Evolutionary conservation across 2,888 invertebrate species (phyloP).

Genomic region (Pediacus dermestoides): DNA sequence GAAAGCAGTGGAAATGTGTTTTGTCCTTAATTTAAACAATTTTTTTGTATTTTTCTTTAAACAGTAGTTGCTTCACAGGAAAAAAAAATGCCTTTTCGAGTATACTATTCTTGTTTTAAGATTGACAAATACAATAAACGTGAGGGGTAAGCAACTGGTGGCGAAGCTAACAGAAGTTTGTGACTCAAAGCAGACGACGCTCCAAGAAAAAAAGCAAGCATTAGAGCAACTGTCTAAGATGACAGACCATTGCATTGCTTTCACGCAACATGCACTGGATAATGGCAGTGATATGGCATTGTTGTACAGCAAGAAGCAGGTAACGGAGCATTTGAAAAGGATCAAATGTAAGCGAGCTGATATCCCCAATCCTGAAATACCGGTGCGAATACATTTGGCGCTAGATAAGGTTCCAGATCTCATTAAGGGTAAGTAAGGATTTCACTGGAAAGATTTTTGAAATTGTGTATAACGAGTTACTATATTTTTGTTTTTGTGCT

Average conservation of each 20-base stretch:
- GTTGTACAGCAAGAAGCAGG: conserved; percentile 75
- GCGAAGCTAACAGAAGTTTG: conserved; percentile 78
- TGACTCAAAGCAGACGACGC: conserved; percentile 71
- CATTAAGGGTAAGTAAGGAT: conserved; percentile 59
- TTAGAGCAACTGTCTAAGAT: conserved; percentile 76
- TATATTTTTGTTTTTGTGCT: too few species aligned
- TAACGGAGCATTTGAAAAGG: conserved; percentile 71
- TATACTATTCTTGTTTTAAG: conserved; percentile 43
- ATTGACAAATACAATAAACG: conserved; percentile 77
- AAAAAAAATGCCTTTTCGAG: not conserved
- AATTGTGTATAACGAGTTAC: too few species aligned
- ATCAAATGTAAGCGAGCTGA: conserved; percentile 80
- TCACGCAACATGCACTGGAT: conserved; percentile 74
- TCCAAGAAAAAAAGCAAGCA: conserved; percentile 81
- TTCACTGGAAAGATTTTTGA: conserved; percentile 3
- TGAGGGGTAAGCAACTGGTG: conserved; percentile 77
- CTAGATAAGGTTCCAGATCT: conserved; percentile 79
- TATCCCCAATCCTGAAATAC: conserved; percentile 86
- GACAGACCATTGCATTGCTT: conserved; percentile 85
- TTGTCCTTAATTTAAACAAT: too few species aligned
- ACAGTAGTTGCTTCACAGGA: not conserved
- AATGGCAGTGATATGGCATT: conserved; percentile 82
- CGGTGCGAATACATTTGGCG: conserved; percentile 75
- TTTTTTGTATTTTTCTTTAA: conserved; percentile 1
- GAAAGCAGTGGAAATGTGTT: too few species aligned